Evolutionary conservation across 2,797 vertebrate species (phyloP).

Genomic region (Bradypodion pumilum): DNA sequence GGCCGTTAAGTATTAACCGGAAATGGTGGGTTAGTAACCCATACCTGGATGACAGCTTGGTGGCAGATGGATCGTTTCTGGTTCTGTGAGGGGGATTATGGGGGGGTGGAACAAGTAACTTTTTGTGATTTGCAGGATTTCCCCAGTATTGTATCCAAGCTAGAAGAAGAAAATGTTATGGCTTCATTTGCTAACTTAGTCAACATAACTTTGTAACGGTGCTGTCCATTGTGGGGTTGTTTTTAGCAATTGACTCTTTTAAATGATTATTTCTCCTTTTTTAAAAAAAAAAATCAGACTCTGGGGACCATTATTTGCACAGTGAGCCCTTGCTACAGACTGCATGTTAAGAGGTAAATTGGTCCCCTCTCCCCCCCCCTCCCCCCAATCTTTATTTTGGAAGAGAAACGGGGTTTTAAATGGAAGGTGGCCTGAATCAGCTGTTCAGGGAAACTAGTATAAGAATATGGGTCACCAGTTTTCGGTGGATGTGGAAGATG

Average conservation of each 20-base stretch:
- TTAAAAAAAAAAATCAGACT: slow-evolving; percentile 59
- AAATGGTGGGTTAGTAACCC: slow-evolving; percentile 81
- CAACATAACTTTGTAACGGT: slow-evolving; percentile 86
- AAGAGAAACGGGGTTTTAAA: slow-evolving; percentile 64
- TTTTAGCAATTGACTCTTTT: slow-evolving; percentile 79
- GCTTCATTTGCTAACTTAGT: slow-evolving; percentile 80
- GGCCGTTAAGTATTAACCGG: slow-evolving; percentile 75
- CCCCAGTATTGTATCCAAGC: slow-evolving; percentile 68
- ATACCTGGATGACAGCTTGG: slow-evolving; percentile 85
- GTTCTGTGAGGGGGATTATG: slow-evolving; percentile 71
- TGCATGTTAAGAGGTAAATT: slow-evolving; percentile 67
- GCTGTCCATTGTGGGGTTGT: slow-evolving; percentile 74
- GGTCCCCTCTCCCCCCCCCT: slow-evolving; percentile 30
- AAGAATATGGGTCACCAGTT: slow-evolving; percentile 55
- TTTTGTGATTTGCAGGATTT: slow-evolving; percentile 77
- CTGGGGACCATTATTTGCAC: slow-evolving; percentile 78
- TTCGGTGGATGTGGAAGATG: slow-evolving; percentile 51
- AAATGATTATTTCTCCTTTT: slow-evolving; percentile 69
- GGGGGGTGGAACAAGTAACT: slow-evolving; percentile 67
- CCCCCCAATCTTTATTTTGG: slow-evolving; percentile 59
- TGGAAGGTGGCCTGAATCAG: background rate
- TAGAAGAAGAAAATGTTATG: slow-evolving; percentile 70
- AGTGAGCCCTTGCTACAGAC: slow-evolving; percentile 55
- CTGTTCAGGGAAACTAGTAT: slow-evolving; percentile 33
- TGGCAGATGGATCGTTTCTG: slow-evolving; percentile 76